Percentiles rank a stretch among this genome's conserved stretches.
Conservation (phyloP, 1,140 invertebrate genomes). For the Drusus annulatus region DNA sequence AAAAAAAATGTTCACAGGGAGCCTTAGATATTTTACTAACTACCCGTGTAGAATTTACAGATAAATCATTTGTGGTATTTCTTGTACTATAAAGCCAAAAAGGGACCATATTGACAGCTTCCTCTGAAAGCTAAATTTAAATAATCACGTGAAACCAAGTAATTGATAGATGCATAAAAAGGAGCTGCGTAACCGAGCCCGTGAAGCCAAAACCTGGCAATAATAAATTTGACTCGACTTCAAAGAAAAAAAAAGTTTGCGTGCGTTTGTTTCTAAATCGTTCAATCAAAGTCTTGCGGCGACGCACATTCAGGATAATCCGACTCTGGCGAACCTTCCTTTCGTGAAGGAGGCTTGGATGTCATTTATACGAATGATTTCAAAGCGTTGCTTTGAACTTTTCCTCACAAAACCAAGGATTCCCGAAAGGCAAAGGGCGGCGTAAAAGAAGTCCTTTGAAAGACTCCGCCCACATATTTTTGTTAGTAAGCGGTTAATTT, state of each 20-base stretch:
- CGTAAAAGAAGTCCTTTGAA: conserved; percentile 14
- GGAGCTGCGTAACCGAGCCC: too few relatives aligned
- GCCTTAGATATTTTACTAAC: too few relatives aligned
- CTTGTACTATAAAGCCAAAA: too few relatives aligned
- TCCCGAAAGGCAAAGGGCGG: conserved; percentile 16
- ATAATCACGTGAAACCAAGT: too few relatives aligned
- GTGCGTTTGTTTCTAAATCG: conserved; percentile 16
- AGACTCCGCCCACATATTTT: not conserved
- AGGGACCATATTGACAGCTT: too few relatives aligned
- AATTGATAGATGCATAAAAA: not conserved
- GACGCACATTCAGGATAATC: not conserved
- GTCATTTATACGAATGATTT: conserved; percentile 57
- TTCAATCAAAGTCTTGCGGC: conserved; percentile 19
- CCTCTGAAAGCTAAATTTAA: not conserved
- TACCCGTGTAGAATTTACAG: too few relatives aligned
- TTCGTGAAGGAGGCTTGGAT: conserved; percentile 49
- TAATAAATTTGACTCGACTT: too few relatives aligned
- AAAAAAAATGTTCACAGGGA: too few relatives aligned
- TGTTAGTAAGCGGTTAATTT: conserved; percentile 11
- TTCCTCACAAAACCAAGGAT: conserved; percentile 11
- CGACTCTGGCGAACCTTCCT: conserved; percentile 30
- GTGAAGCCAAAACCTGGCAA: too few relatives aligned
- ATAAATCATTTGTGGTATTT: too few relatives aligned
- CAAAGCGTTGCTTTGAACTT: conserved; percentile 54
- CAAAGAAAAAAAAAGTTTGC: not conserved